A percentile compares a stretch with the other conserved stretches of the same genome.
Conservation (phyloP, 2,797 vertebrate species). For the Aeoliscus strigatus region DNA sequence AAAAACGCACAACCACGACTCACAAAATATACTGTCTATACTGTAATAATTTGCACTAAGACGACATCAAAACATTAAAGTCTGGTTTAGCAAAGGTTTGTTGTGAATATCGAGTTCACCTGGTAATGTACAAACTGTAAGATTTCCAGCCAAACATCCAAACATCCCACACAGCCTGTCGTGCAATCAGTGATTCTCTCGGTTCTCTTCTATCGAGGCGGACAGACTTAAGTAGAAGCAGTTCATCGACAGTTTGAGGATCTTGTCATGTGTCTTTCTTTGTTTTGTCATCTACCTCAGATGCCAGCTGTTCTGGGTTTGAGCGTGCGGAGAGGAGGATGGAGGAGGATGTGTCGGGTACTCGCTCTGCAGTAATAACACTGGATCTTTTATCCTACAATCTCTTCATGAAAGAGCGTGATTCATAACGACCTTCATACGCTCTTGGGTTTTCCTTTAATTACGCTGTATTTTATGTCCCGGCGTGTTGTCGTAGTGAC, state of each 20-base stretch:
- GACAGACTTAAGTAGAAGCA: slow-evolving; percentile 46
- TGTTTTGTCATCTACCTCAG: slow-evolving; percentile 36
- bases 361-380: slow-evolving; percentile 29
- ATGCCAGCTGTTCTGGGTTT: slow-evolving; percentile 30
- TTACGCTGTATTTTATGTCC: slow-evolving; percentile 11
- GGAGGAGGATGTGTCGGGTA: slow-evolving; percentile 15
- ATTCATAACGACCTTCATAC: slow-evolving; percentile 28
- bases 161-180: slow-evolving; percentile 37
- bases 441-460: slow-evolving; percentile 23
- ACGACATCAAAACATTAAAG: no score
- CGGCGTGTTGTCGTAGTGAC: slow-evolving; percentile 27
- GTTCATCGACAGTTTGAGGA: slow-evolving; percentile 49
- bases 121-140: slow-evolving; percentile 36
- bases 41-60: no score
- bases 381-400: slow-evolving; percentile 16
- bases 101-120: slow-evolving; percentile 29
- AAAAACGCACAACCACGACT: no score
- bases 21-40: no score
- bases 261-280: slow-evolving; percentile 45
- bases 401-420: slow-evolving; percentile 22
- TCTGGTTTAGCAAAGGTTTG: slow-evolving; percentile 38
- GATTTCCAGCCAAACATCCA: slow-evolving; percentile 30
- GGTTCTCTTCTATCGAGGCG: slow-evolving; percentile 40
- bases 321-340: slow-evolving; percentile 20
- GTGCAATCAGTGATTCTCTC: slow-evolving; percentile 38